phyloP scores from a whole-genome alignment of 2,888 invertebrate species.

The Leptinotarsa juncta region DNA sequence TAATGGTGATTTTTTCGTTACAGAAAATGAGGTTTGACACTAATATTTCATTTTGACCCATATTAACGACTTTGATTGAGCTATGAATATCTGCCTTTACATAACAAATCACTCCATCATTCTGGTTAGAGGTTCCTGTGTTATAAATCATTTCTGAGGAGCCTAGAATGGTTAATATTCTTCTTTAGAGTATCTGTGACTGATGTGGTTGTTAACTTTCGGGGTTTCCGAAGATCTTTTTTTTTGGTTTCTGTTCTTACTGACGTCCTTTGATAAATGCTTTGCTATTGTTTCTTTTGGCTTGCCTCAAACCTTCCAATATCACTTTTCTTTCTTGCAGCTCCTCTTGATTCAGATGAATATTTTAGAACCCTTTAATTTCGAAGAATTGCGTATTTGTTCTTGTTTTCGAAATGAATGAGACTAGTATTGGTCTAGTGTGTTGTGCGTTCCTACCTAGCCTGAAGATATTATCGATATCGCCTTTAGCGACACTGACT shows the following conservation, averaged over 20 bases:
- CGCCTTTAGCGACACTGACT: neutral
- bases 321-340: neutral
- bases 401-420: neutral
- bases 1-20: too few species aligned
- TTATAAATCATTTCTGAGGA: neutral
- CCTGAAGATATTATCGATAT: neutral
- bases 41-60: too few species aligned
- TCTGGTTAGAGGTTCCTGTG: too few species aligned
- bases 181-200: neutral
- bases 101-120: too few species aligned
- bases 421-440: neutral
- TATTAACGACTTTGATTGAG: too few species aligned
- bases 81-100: too few species aligned
- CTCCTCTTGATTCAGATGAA: neutral
- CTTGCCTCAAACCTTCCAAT: neutral
- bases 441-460: neutral
- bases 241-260: neutral
- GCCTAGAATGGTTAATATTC: neutral
- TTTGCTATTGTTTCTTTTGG: neutral
- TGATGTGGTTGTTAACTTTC: neutral
- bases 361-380: neutral
- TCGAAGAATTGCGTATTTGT: neutral
- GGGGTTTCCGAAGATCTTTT: neutral
- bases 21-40: too few species aligned
- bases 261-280: too few species aligned